phyloP scores from a whole-genome alignment of 2,888 invertebrate genomes.

The Podotricha telesiphe region DNA sequence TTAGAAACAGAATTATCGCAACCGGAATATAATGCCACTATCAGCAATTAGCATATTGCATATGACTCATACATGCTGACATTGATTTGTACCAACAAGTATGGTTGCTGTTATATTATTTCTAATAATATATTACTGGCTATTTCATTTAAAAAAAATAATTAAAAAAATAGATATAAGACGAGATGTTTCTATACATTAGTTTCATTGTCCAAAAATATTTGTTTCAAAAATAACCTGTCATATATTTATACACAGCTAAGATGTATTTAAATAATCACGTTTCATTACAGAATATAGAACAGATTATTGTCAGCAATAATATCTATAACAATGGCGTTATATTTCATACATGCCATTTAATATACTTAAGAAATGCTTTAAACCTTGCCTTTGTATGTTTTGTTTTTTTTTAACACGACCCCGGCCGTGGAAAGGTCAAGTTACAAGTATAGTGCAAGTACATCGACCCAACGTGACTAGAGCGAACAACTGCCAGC shows the following conservation, averaged over 20 bases:
- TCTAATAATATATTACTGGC: neutral
- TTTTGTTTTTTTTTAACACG: constrained; percentile 25
- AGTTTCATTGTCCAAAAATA: too few species aligned
- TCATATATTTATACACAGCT: too few species aligned
- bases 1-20: constrained; percentile 29
- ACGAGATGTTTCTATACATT: too few species aligned
- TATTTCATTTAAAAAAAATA: neutral
- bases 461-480: constrained; percentile 33
- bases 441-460: constrained; percentile 31
- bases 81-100: constrained; percentile 23
- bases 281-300: neutral
- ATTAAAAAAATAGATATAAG: too few species aligned
- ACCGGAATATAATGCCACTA: constrained; percentile 30
- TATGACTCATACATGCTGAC: constrained; percentile 28
- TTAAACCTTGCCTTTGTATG: too few species aligned
- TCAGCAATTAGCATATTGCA: constrained; percentile 36
- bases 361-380: too few species aligned
- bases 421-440: constrained; percentile 30
- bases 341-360: too few species aligned
- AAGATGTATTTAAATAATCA: neutral
- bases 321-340: neutral
- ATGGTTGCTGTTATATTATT: neutral
- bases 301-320: neutral
- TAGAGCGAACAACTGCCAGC: constrained; percentile 27
- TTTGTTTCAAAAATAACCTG: neutral